Base-by-base conservation (phyloP, 2,797 vertebrate genomes). In the Brotogeris chrysoptera region DNA sequence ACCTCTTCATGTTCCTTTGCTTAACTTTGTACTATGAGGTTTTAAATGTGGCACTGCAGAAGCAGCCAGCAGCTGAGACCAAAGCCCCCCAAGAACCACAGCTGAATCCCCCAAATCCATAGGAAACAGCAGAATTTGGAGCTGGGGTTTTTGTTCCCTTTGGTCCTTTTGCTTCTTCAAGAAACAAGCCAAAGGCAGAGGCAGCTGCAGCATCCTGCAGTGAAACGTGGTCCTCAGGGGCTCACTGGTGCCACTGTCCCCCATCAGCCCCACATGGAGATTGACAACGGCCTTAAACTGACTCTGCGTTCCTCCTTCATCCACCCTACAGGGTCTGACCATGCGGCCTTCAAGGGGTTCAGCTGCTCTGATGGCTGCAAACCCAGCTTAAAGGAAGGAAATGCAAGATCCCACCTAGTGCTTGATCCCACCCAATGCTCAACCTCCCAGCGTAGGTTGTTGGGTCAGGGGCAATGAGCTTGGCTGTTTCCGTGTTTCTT, bases 11-110 rank as follows among this genome's bases (percentile, higher is more conserved):
- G 27, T 39, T 78, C 74, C 74, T 64, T 3, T 2, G 0, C 36
- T 49, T 57, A 21, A 0, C 65, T 46, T 77, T 1, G 2, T 25
- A 7, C 11, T 0, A 2, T 0, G 17, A 46, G 27, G 4, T 55
- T 55, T n/a, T 30, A 21, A 46, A 16, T 0, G 0, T 16, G 44
- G 21, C n/a, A 8, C 44, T 19, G 47, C 47, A 70, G 78, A 59
- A 83, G 32, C 64, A 34, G 36, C 16, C 1, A 5, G 59, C 52
- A 74, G 34, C 66, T 14, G 14, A 43, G 25, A 41, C 28, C 38
- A 72, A 66, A 79, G 5, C 36, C 10, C 13, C 20, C 27, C 16
- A 46, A 61, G 68, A 34, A 47, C n/a, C 11, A 9, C 1, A 6
- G 21, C 11, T 32, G 55, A 41, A 53, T 30, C 41, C 1, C 27